phyloP scores from a whole-genome alignment of 2,113 vertebrate genomes.

The Brachypodius melanocephalos region DNA sequence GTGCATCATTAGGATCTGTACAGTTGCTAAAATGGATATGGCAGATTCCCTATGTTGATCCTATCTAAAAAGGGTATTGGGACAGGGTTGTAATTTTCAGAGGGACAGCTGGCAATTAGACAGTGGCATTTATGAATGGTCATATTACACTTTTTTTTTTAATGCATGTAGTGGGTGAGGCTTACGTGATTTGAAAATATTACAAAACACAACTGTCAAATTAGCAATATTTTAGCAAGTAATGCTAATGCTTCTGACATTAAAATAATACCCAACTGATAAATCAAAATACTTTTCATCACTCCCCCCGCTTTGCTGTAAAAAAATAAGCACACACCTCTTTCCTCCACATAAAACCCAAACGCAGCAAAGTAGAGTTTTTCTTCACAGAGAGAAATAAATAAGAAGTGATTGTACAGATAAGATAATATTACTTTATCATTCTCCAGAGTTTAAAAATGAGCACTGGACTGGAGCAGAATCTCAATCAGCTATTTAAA shows the following conservation, averaged over 20 bases:
- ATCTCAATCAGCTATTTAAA: not conserved
- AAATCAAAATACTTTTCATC: not conserved
- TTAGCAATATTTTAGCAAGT: not conserved
- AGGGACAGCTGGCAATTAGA: not conserved
- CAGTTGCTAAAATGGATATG: not conserved
- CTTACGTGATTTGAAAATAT: not conserved
- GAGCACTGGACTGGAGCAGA: not conserved
- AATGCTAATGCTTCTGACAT: not conserved
- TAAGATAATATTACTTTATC: not conserved
- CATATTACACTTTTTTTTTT: not conserved
- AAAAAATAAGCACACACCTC: not conserved
- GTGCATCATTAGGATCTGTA: not conserved
- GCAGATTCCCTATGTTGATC: not conserved
- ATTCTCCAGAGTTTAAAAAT: conserved; percentile 10
- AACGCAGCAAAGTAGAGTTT: not conserved
- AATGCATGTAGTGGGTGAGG: not conserved
- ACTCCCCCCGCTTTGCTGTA: fast-evolving
- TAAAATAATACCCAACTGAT: not conserved
- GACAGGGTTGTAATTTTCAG: not conserved
- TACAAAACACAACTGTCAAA: not conserved
- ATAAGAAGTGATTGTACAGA: not conserved
- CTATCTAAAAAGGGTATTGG: not conserved
- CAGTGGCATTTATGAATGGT: not conserved
- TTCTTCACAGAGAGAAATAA: not conserved
- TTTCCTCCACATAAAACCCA: not conserved